Conservation (phyloP, 2,797 vertebrate genomes). For the Rhadinocentrus ornatus region DNA sequence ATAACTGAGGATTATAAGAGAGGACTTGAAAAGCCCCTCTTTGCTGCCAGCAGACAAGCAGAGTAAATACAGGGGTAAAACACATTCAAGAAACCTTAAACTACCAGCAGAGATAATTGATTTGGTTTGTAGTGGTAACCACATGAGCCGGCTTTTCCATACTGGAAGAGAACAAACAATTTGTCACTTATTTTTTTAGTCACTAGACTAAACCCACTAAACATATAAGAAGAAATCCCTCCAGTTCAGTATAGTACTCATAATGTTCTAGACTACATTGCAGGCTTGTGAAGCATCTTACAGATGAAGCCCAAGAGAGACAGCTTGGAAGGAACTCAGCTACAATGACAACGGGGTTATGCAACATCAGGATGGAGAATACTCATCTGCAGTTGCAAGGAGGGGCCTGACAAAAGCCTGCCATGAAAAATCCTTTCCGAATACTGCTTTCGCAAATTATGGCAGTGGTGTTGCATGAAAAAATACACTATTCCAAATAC, state of each 20-base stretch:
- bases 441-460: conserved; percentile 18
- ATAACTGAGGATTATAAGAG: conserved; percentile 80
- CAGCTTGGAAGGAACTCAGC: conserved; percentile 62
- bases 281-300: conserved; percentile 67
- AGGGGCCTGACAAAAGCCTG: conserved; percentile 53
- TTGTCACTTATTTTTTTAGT: conserved; percentile 42
- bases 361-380: conserved; percentile 71
- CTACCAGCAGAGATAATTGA: conserved; percentile 80
- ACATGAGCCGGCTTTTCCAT: conserved; percentile 56
- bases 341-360: conserved; percentile 73
- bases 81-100: conserved; percentile 73
- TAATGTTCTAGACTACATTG: conserved; percentile 52
- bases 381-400: conserved; percentile 60
- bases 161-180: conserved; percentile 57
- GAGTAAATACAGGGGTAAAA: conserved; percentile 65
- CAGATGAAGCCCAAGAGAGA: conserved; percentile 57
- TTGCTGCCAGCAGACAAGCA: conserved; percentile 63
- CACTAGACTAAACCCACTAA: conserved; percentile 55
- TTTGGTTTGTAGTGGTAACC: conserved; percentile 75
- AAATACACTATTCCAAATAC: background rate
- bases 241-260: conserved; percentile 56
- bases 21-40: conserved; percentile 55
- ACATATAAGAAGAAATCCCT: conserved; percentile 61
- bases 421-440: conserved; percentile 57
- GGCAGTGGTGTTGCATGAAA: conserved; percentile 8